Evolutionary conservation across 2,888 invertebrate species (phyloP).

Genomic region (Physocephala rufipes): DNA sequence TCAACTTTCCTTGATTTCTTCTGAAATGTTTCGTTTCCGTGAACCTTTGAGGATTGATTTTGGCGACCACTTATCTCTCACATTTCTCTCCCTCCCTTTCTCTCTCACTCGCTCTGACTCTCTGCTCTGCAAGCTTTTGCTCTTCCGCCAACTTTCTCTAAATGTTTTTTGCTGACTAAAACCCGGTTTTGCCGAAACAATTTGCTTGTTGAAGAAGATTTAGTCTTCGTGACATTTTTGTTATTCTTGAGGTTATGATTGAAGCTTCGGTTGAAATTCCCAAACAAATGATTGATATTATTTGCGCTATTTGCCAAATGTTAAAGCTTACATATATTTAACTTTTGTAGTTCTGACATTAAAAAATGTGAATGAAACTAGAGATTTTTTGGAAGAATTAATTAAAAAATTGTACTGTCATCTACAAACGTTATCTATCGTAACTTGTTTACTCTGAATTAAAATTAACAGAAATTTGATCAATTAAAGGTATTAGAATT

Average conservation of each 20-base stretch:
- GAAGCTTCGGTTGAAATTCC: background rate
- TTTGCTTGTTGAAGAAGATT: conserved; percentile 29
- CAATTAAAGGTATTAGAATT: too few relatives aligned
- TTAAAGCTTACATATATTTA: conserved; percentile 21
- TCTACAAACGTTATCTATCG: too few relatives aligned
- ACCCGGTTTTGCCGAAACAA: background rate
- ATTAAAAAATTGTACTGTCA: too few relatives aligned
- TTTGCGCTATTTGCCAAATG: conserved; percentile 7
- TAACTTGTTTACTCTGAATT: too few relatives aligned
- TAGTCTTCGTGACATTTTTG: conserved; percentile 30
- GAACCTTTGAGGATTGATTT: background rate
- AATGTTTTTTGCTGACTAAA: too few relatives aligned
- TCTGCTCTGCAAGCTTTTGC: background rate
- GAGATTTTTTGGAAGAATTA: too few relatives aligned
- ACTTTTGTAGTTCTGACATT: background rate
- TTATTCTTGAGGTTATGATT: background rate
- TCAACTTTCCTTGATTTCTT: conserved; percentile 25
- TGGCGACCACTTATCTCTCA: background rate
- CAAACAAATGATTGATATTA: background rate
- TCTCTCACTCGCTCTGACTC: background rate
- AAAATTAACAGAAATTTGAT: too few relatives aligned
- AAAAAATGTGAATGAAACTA: too few relatives aligned
- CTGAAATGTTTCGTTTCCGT: background rate
- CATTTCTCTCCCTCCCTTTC: background rate
- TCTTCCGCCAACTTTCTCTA: background rate